A percentile compares a stretch with the other conserved stretches of the same genome.
Conservation (phyloP, 2,797 vertebrate genomes). For the Australoheros facetus region DNA sequence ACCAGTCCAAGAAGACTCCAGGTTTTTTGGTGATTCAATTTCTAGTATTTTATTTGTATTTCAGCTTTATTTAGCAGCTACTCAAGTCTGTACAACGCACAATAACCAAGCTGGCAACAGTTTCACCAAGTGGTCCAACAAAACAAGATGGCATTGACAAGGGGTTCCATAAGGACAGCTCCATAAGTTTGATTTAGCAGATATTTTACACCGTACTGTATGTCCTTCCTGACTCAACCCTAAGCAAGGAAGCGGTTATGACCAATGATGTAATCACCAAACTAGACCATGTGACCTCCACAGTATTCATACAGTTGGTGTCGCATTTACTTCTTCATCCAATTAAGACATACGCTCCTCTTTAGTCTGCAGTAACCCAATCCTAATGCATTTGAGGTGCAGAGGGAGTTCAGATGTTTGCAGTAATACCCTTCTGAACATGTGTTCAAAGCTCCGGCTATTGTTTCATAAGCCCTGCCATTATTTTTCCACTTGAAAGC, state of each 20-base stretch:
- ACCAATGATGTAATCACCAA: not conserved
- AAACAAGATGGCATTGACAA: not conserved
- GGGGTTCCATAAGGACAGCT: not conserved
- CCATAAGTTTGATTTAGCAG: not conserved
- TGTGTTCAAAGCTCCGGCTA: constrained; percentile 50
- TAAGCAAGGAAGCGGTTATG: not conserved
- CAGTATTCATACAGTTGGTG: constrained; percentile 1
- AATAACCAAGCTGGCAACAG: not conserved
- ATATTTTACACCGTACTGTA: not conserved
- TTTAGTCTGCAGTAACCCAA: constrained; percentile 42
- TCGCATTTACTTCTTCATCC: constrained; percentile 21
- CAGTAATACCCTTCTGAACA: constrained; percentile 36
- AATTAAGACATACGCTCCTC: constrained; percentile 3
- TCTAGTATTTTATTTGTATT: not conserved
- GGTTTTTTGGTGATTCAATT: not conserved
- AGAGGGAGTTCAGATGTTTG: constrained; percentile 55
- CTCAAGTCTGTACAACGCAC: not conserved
- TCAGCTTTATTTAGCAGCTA: not conserved
- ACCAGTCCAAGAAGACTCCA: too few relatives aligned
- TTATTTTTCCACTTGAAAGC: constrained; percentile 59
- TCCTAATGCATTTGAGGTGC: constrained; percentile 50
- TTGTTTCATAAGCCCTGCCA: constrained; percentile 56
- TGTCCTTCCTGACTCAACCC: not conserved
- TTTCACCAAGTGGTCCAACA: too few relatives aligned
- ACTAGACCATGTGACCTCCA: not conserved